Conservation (phyloP, 2,797 vertebrate species). For the Atherinosoma microstoma region DNA sequence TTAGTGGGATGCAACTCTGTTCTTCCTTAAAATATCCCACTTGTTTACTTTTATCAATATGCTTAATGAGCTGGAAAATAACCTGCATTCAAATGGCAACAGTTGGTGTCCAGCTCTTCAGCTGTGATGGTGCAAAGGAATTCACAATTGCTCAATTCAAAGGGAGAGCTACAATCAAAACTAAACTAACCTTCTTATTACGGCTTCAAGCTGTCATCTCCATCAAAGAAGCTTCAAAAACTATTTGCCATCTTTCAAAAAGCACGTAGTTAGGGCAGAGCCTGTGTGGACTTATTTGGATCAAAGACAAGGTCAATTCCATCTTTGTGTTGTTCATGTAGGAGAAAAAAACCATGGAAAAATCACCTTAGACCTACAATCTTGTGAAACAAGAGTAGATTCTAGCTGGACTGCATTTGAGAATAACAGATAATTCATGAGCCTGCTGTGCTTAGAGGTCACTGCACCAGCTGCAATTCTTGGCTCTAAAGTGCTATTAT, state of each 20-base stretch:
- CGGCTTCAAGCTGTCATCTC: conserved; percentile 39
- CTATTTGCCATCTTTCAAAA: conserved; percentile 30
- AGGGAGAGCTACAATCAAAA: conserved; percentile 50
- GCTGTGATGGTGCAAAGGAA: conserved; percentile 47
- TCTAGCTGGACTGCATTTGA: background rate
- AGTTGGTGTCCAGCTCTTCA: conserved; percentile 58
- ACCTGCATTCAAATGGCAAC: conserved; percentile 58
- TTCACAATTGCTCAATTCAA: conserved; percentile 55
- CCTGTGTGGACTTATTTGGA: conserved; percentile 28
- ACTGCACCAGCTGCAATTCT: conserved; percentile 3
- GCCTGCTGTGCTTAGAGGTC: background rate
- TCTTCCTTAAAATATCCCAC: conserved; percentile 45
- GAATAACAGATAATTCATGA: background rate
- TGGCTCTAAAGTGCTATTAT: conserved; percentile 5
- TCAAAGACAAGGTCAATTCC: conserved; percentile 38
- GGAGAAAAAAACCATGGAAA: conserved; percentile 1
- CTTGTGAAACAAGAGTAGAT: background rate
- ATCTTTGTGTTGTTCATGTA: conserved; percentile 5
- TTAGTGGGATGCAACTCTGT: conserved; percentile 25
- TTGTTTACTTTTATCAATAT: conserved; percentile 68
- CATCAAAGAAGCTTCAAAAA: conserved; percentile 48
- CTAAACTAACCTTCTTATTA: conserved; percentile 55
- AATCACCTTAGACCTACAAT: conserved; percentile 3
- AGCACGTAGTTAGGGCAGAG: conserved; percentile 23
- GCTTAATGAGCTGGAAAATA: conserved; percentile 70